A percentile compares a stretch with the other conserved stretches of the same genome.
Conservation (phyloP, 2,888 invertebrate species). For the Xestobium rufovillosum region DNA sequence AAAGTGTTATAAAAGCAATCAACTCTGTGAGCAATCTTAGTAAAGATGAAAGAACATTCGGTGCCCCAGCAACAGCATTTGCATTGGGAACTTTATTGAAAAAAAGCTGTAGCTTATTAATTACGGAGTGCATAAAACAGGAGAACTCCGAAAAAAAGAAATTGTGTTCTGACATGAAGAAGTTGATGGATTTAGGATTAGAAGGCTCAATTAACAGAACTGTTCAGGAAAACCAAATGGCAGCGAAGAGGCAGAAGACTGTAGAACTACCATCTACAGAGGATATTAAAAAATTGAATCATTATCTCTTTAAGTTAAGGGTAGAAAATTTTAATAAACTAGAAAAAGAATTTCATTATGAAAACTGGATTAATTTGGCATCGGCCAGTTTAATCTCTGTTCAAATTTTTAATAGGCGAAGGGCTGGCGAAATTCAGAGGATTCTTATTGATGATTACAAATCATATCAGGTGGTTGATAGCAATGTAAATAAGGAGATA, state of each 20-base stretch:
- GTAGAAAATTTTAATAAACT: constrained; percentile 6
- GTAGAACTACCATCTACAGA: constrained; percentile 11
- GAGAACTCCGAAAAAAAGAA: too few species aligned
- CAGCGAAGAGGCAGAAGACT: constrained; percentile 13
- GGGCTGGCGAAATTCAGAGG: constrained; percentile 18
- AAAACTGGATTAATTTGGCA: constrained; percentile 14
- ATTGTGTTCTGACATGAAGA: too few species aligned
- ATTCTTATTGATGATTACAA: constrained; percentile 14
- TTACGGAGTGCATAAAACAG: too few species aligned
- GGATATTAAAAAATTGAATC: constrained; percentile 15
- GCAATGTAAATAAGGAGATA: constrained; percentile 7
- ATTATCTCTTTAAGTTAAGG: constrained; percentile 13
- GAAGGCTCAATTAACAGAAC: too few species aligned
- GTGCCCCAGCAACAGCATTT: too few species aligned
- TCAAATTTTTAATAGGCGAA: constrained; percentile 18
- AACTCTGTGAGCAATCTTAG: too few species aligned
- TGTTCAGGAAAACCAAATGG: constrained; percentile 13
- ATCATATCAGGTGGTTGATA: constrained; percentile 11
- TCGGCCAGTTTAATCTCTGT: constrained; percentile 14
- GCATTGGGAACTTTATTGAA: too few species aligned
- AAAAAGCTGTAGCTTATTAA: too few species aligned
- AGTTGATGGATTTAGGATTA: too few species aligned
- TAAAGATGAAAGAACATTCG: too few species aligned
- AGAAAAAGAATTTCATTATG: constrained; percentile 8
- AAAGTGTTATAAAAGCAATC: too few species aligned